Evolutionary conservation across 2,113 vertebrate genomes (phyloP).

Genomic region (Camelus dromedarius): DNA sequence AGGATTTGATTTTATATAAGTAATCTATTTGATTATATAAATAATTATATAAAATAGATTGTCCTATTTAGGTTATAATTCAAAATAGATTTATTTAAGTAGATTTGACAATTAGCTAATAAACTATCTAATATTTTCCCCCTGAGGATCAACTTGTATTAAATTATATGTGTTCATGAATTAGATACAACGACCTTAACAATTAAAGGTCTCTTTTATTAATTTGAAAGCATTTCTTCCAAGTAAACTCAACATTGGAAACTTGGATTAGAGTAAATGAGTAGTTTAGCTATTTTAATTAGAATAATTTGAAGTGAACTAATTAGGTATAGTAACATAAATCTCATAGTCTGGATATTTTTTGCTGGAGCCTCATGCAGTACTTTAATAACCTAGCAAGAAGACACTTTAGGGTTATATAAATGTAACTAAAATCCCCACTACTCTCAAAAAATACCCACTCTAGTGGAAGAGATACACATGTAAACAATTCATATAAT

Average conservation of each 20-base stretch:
- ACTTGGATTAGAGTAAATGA: constrained; percentile 25
- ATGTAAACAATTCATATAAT: constrained; percentile 36
- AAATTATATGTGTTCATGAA: constrained; percentile 5
- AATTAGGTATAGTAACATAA: neutral
- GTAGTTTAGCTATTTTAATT: constrained; percentile 45
- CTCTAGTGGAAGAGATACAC: neutral
- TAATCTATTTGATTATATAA: neutral
- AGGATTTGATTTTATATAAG: neutral
- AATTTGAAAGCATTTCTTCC: constrained; percentile 17
- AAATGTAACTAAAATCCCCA: neutral
- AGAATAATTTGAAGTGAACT: constrained; percentile 38
- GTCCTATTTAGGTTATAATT: constrained; percentile 40
- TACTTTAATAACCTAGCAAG: neutral
- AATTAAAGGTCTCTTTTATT: neutral
- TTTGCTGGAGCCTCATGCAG: neutral
- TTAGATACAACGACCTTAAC: neutral
- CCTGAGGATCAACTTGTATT: neutral
- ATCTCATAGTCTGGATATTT: neutral
- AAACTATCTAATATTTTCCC: neutral
- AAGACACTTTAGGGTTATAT: neutral
- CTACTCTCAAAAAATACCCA: neutral
- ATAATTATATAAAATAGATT: neutral
- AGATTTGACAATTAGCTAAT: constrained; percentile 18
- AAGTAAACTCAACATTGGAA: constrained; percentile 48
- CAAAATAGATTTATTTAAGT: constrained; percentile 34